Evolutionary conservation across 1,140 invertebrate species (phyloP).

Genomic region (Periplaneta americana): DNA sequence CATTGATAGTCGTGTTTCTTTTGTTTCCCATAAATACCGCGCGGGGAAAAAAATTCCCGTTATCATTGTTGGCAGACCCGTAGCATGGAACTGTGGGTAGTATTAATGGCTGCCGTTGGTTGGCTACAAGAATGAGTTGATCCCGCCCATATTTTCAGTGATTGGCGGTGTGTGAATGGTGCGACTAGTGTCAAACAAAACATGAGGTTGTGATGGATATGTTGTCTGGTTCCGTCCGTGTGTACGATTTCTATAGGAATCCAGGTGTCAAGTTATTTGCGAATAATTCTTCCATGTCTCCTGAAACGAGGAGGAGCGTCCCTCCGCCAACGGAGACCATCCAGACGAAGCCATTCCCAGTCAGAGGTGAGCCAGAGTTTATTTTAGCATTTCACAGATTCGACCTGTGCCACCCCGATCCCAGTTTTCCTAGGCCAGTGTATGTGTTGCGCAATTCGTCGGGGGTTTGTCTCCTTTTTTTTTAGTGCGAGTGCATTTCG

Average conservation of each 20-base stretch:
- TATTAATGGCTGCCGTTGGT: not conserved
- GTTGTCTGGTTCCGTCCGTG: conserved; percentile 9
- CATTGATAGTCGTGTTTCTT: no score
- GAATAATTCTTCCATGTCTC: conserved; percentile 17
- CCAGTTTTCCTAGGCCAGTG: not conserved
- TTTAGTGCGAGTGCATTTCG: no score
- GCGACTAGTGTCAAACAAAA: conserved; percentile 14
- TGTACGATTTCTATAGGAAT: not conserved
- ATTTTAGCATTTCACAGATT: not conserved
- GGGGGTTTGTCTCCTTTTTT: no score
- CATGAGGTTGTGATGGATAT: conserved; percentile 14
- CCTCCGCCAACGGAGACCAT: conserved; percentile 53
- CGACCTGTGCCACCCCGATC: not conserved
- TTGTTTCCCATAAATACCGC: no score
- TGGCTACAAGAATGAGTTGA: not conserved
- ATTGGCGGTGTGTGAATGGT: conserved; percentile 9
- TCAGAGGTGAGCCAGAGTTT: conserved; percentile 54
- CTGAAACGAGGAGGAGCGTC: conserved; percentile 20
- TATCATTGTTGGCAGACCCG: not conserved
- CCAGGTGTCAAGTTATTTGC: conserved; percentile 2
- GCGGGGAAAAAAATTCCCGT: no score
- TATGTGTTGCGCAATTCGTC: no score
- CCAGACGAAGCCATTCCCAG: conserved; percentile 80
- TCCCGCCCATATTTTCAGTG: conserved; percentile 5
- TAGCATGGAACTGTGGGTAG: not conserved